Conservation (phyloP, 2,888 invertebrate genomes). For the Alsophila aescularia region DNA sequence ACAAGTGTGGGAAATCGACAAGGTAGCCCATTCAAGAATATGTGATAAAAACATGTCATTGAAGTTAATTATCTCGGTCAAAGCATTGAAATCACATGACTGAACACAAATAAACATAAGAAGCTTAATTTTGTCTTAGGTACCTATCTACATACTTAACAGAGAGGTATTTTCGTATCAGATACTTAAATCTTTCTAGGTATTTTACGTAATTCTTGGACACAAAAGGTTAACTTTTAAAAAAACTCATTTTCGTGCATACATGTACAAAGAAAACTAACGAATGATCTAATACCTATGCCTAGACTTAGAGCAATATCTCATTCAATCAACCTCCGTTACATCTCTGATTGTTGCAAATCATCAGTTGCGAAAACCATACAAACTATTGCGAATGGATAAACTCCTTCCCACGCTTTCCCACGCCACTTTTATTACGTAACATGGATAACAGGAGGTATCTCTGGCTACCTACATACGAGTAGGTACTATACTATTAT, state of each 20-base stretch:
- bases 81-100: conserved; percentile 1
- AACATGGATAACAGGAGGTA: not conserved
- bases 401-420: conserved; percentile 27
- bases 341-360: conserved; percentile 10
- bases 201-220: too few relatives aligned
- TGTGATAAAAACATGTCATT: conserved; percentile 16
- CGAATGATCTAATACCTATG: too few relatives aligned
- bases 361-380: conserved; percentile 14
- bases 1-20: conserved; percentile 31
- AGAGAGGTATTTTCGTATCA: too few relatives aligned
- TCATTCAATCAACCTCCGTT: not conserved
- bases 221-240: too few relatives aligned
- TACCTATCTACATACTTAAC: too few relatives aligned
- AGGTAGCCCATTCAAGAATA: conserved; percentile 3
- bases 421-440: conserved; percentile 8
- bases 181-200: too few relatives aligned
- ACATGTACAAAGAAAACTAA: too few relatives aligned
- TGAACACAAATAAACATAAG: not conserved
- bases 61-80: conserved; percentile 1
- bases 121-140: too few relatives aligned
- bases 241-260: too few relatives aligned
- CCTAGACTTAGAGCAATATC: too few relatives aligned
- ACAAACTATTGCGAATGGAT: conserved; percentile 2
- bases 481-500: too few relatives aligned
- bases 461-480: not conserved